These are phyloP conservation scores for Myiagra hebetior DNA, from an alignment of 2,113 vertebrate genomes.

Conservation along the genomic window DNA sequence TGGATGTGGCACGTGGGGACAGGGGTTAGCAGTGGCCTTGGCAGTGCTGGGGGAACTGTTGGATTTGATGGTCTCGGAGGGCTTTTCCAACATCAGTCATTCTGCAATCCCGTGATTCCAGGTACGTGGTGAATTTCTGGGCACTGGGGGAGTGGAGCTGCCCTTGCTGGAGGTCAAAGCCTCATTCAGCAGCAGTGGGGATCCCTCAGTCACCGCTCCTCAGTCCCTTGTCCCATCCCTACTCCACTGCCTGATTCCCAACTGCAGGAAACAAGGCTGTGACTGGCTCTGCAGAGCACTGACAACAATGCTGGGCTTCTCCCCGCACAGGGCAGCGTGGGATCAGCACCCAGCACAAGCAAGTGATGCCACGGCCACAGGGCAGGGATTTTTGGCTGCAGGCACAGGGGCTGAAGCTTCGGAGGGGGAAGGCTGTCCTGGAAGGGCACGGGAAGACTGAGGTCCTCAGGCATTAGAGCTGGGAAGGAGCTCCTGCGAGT, in stretches of 20 bases:
- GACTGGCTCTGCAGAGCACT: slow-evolving; percentile 45
- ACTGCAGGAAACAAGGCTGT: neutral
- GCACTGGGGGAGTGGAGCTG: neutral
- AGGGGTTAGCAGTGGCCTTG: neutral
- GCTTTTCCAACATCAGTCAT: neutral
- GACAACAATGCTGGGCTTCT: neutral
- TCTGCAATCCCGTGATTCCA: fast-evolving
- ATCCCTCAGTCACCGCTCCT: fast-evolving
- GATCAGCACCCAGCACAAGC: neutral
- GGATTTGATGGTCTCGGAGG: neutral
- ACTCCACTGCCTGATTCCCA: neutral
- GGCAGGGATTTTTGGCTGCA: neutral
- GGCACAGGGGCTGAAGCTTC: neutral
- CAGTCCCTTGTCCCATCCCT: neutral
- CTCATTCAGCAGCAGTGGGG: neutral
- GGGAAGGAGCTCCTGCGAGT: neutral
- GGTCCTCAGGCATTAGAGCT: neutral
- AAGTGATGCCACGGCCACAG: fast-evolving
- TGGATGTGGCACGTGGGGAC: neutral
- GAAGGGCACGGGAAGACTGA: fast-evolving
- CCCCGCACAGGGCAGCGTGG: fast-evolving
- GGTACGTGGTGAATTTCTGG: fast-evolving
- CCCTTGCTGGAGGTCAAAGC: neutral
- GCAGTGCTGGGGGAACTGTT: neutral
- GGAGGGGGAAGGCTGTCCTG: neutral